These are phyloP conservation scores for Drosophila dunni DNA, from an alignment of 1,140 invertebrate genomes.

Conservation along the genomic window DNA sequence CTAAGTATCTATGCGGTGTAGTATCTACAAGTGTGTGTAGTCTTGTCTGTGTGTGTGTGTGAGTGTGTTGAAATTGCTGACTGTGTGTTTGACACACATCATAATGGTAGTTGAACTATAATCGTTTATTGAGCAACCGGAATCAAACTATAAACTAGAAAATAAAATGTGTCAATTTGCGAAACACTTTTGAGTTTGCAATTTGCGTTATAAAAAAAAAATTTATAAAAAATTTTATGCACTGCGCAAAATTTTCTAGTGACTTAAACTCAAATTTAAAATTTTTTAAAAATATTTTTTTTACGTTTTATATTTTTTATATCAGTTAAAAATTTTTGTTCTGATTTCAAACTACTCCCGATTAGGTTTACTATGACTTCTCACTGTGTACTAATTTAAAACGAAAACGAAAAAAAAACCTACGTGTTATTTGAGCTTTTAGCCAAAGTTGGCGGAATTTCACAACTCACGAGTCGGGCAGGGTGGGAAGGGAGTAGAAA, in stretches of 20 bases:
- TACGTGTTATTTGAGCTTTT: constrained; percentile 65
- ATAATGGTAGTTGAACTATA: constrained; percentile 28
- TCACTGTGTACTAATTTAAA: not conserved
- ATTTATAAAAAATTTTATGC: not conserved
- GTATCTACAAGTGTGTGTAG: constrained; percentile 29
- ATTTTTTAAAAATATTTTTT: too few relatives aligned
- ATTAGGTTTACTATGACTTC: too few relatives aligned
- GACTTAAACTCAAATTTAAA: too few relatives aligned
- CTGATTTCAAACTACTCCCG: too few relatives aligned
- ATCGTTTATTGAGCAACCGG: constrained; percentile 63
- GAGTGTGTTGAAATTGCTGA: constrained; percentile 59
- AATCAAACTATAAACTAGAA: constrained; percentile 56
- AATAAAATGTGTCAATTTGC: constrained; percentile 77
- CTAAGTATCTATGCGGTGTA: constrained; percentile 2
- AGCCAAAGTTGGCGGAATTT: constrained; percentile 58
- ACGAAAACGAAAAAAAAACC: constrained; percentile 16
- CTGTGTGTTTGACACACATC: constrained; percentile 62
- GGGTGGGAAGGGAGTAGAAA: constrained; percentile 1
- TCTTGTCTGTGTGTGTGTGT: constrained; percentile 12
- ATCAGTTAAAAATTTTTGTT: too few relatives aligned
- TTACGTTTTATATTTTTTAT: too few relatives aligned
- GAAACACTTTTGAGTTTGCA: constrained; percentile 49
- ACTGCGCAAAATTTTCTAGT: too few relatives aligned
- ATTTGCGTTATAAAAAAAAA: constrained; percentile 15
- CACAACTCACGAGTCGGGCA: constrained; percentile 42